Evolutionary conservation across 2,113 vertebrate species (phyloP).

Genomic region (Dasyurus viverrinus): DNA sequence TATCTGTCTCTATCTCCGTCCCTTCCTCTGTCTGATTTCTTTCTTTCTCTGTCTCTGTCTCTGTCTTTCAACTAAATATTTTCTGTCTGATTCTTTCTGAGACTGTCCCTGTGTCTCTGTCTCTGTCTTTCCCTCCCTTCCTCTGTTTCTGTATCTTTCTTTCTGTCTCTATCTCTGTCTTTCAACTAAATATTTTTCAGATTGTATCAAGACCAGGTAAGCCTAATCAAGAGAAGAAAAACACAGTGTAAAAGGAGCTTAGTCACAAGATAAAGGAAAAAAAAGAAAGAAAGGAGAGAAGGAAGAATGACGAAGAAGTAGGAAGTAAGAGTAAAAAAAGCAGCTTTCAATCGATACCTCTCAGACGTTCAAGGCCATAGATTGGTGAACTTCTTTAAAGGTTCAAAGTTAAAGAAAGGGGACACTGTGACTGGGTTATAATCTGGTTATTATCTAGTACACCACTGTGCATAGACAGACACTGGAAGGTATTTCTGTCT

Average conservation of each 20-base stretch:
- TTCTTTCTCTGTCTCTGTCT: no score
- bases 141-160: no score
- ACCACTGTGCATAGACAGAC: background rate
- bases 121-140: background rate
- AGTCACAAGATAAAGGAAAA: background rate
- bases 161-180: no score
- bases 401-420: background rate
- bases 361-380: background rate
- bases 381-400: background rate
- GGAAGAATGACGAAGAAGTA: background rate
- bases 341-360: background rate
- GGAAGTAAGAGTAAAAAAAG: background rate
- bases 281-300: background rate
- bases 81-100: no score
- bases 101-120: no score
- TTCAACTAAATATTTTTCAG: background rate
- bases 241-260: background rate
- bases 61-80: background rate
- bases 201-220: background rate
- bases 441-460: background rate
- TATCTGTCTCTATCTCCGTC: background rate
- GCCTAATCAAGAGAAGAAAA: background rate
- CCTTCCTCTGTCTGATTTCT: no score
- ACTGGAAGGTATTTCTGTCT: background rate
- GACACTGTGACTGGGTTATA: background rate